Evolutionary conservation across 2,888 invertebrate genomes (phyloP).

Genomic region (Chalcis sispes): DNA sequence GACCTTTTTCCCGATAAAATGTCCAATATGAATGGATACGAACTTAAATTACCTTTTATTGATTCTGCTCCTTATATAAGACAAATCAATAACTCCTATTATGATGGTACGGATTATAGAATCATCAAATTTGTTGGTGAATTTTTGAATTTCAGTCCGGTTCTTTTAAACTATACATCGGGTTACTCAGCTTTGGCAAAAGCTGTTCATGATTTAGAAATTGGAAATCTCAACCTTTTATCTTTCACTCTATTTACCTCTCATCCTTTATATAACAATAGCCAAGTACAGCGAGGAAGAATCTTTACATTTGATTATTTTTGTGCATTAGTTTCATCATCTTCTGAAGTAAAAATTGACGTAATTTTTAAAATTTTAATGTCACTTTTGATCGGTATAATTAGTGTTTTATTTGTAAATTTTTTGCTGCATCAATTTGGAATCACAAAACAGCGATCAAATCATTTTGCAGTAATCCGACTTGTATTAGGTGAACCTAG

Average conservation of each 20-base stretch:
- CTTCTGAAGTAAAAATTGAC: background rate
- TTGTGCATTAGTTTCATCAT: background rate
- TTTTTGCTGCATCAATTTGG: background rate
- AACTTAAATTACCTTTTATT: conserved; percentile 35
- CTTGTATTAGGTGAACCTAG: conserved; percentile 8
- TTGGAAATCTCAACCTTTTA: conserved; percentile 14
- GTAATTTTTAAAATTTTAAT: background rate
- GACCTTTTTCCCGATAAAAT: conserved; percentile 41
- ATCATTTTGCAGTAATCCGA: background rate
- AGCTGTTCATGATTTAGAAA: conserved; percentile 13
- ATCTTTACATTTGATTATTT: conserved; percentile 21
- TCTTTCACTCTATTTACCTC: background rate
- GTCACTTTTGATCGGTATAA: background rate
- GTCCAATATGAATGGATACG: background rate
- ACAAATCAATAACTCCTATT: background rate
- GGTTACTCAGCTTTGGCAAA: background rate
- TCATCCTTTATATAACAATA: conserved; percentile 17
- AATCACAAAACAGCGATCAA: background rate
- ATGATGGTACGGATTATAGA: conserved; percentile 14
- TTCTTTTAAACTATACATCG: background rate
- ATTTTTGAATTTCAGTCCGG: conserved; percentile 13
- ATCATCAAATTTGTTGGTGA: conserved; percentile 1
- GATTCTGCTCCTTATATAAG: conserved; percentile 27
- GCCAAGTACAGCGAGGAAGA: background rate
- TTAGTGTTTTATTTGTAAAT: background rate